phyloP scores from a whole-genome alignment of 2,888 invertebrate genomes.

The Itoplectis maculator region DNA sequence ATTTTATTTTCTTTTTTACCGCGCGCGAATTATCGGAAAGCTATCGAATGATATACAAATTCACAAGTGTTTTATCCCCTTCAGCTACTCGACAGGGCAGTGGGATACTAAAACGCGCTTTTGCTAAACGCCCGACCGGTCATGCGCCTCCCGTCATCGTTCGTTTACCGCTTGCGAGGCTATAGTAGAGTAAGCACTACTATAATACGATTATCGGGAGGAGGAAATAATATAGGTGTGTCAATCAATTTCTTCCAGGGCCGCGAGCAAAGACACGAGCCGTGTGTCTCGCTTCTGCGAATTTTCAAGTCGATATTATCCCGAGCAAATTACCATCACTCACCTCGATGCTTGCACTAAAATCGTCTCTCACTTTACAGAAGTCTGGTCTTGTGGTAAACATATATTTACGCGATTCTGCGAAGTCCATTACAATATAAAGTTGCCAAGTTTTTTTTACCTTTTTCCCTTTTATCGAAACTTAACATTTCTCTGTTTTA shows the following conservation, averaged over 20 bases:
- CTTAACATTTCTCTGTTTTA: no score
- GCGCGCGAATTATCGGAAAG: background rate
- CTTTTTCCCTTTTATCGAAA: background rate
- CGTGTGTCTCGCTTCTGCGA: slow-evolving; percentile 7
- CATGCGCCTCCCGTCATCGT: slow-evolving; percentile 25
- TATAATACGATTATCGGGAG: slow-evolving; percentile 50
- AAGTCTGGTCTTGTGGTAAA: background rate
- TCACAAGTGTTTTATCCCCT: background rate
- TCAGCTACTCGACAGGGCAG: background rate
- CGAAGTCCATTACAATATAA: background rate
- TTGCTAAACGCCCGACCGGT: slow-evolving; percentile 19
- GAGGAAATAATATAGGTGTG: slow-evolving; percentile 13
- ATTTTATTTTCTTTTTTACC: background rate
- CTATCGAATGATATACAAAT: background rate
- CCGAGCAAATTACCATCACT: slow-evolving; percentile 5
- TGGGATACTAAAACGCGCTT: slow-evolving; percentile 22
- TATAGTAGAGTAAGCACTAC: slow-evolving; percentile 49
- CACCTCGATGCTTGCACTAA: background rate
- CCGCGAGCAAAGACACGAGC: slow-evolving; percentile 46
- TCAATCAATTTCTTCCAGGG: slow-evolving; percentile 61
- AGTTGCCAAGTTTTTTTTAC: background rate
- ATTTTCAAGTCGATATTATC: slow-evolving; percentile 33
- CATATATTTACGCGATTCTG: no score
- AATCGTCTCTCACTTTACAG: background rate
- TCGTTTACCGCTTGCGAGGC: slow-evolving; percentile 36